phyloP scores from a whole-genome alignment of 2,113 vertebrate species.

The Craseonycteris thonglongyai region DNA sequence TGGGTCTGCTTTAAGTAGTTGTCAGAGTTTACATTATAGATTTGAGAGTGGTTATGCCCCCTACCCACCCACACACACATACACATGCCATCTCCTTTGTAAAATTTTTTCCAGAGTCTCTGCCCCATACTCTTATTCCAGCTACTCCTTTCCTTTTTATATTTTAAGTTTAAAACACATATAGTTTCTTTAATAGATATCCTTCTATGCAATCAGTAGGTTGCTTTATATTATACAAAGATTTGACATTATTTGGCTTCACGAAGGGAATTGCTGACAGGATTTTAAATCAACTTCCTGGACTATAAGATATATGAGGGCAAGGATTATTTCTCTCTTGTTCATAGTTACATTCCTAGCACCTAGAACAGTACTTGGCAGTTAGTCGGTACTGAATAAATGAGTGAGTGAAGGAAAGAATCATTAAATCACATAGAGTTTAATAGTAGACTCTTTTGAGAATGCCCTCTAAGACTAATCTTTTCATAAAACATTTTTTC shows the following conservation, averaged over 20 bases:
- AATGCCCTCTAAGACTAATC: background rate
- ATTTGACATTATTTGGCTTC: background rate
- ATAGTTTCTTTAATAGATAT: background rate
- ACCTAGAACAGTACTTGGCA: background rate
- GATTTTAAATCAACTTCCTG: background rate
- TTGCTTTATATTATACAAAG: constrained; percentile 1
- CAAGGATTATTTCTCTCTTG: background rate
- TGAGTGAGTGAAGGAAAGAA: background rate
- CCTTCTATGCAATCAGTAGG: background rate
- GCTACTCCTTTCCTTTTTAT: background rate
- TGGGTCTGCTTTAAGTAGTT: background rate
- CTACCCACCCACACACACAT: background rate
- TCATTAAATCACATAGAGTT: background rate
- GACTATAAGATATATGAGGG: background rate
- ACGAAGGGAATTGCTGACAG: background rate
- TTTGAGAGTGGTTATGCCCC: background rate
- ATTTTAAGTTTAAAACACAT: background rate
- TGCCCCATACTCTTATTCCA: background rate
- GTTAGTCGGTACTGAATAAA: background rate
- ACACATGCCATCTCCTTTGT: too few species aligned
- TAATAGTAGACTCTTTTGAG: background rate
- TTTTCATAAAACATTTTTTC: background rate
- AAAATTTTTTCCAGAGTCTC: background rate
- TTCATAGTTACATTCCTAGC: background rate
- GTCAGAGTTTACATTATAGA: background rate